Base-by-base conservation (phyloP, 2,888 invertebrate genomes). In the Ectemnius continuus region DNA sequence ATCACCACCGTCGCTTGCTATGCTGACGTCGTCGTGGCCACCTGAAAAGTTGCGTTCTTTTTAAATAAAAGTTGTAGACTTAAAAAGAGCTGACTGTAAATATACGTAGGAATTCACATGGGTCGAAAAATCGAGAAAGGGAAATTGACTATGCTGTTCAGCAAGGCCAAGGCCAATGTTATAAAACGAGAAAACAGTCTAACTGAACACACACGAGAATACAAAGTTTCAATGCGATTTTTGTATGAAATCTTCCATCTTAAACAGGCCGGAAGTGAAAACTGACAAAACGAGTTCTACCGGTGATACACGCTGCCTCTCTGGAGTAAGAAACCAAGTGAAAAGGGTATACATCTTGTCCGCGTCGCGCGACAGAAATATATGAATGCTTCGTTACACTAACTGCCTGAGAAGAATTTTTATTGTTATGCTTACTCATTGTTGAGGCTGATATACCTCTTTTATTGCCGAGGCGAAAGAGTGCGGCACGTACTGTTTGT, bases 221-320 rank as follows among this genome's bases (percentile, higher is more conserved):
- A 63, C 13, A 28, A 36, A 56, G n/a, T 52, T 23, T 16, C 63
- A 48, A 2, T 6, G 23, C 3, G 36, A 18, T 13, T 58, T 58
- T 61, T 13, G 56, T 13, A 46, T 18, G 59, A 48, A 67, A 70
- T 64, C 70, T 61, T 20, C 60, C 8, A 47, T 11, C 28, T 57
- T 48, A 66, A 67, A 46, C 28, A 18, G 67, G 36, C 58, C 68
- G 76, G 75, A 70, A 67, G 74, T 74, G 76, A 76, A 75, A 76
- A 74, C 70, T 18, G 18, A 61, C 63, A 61, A 59, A 76, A 70
- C 76, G 46, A 70, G 76, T 76, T 76, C 67, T 57, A 20, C 74
- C 13, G 52, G 18, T 26, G 4, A 46, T n/a, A 52, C 47, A 52
- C 47, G 28, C n/a, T 14, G 16, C 8, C 5, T 16, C 52, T 60